A percentile compares a stretch with the other conserved stretches of the same genome.
phyloP scores from a whole-genome alignment of 2,888 invertebrate species.

The Thecocarcelia acutangulata region DNA sequence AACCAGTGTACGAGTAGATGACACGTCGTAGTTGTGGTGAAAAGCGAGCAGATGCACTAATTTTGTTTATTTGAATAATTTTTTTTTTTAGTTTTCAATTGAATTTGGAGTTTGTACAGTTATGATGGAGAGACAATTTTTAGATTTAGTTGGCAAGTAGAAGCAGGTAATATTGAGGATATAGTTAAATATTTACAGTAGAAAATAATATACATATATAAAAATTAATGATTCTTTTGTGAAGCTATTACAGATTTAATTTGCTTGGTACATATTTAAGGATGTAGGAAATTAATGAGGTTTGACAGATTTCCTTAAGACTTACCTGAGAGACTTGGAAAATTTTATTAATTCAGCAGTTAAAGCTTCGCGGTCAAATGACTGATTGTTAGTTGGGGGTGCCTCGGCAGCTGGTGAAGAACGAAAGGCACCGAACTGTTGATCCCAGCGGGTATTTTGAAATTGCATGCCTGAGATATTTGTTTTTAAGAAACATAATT shows the following conservation, averaged over 20 bases:
- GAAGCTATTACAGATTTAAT: background rate
- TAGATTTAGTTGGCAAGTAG: too few species aligned
- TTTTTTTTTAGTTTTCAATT: conserved; percentile 34
- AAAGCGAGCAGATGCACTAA: conserved; percentile 79
- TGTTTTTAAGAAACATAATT: too few species aligned
- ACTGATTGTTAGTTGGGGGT: conserved; percentile 79
- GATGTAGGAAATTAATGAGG: conserved; percentile 4
- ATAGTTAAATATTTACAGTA: too few species aligned
- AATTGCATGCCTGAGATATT: conserved; percentile 74
- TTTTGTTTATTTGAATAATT: conserved; percentile 42
- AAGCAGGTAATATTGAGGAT: background rate
- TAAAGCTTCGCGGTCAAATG: conserved; percentile 82
- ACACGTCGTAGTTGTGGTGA: conserved; percentile 79
- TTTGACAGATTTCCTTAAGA: background rate
- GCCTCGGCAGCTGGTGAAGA: conserved; percentile 83
- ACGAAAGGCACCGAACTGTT: conserved; percentile 86
- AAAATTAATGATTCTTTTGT: background rate
- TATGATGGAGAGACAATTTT: conserved; percentile 55
- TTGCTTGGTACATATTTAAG: background rate
- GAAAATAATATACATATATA: too few species aligned
- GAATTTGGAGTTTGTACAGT: conserved; percentile 46
- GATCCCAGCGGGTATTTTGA: conserved; percentile 83
- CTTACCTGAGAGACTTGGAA: conserved; percentile 79
- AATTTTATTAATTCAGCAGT: conserved; percentile 82
- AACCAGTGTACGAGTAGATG: conserved; percentile 82